Percentiles rank a stretch among this genome's conserved stretches.
Conservation (phyloP, 2,113 vertebrate species). For the Chloropsis hardwickii region DNA sequence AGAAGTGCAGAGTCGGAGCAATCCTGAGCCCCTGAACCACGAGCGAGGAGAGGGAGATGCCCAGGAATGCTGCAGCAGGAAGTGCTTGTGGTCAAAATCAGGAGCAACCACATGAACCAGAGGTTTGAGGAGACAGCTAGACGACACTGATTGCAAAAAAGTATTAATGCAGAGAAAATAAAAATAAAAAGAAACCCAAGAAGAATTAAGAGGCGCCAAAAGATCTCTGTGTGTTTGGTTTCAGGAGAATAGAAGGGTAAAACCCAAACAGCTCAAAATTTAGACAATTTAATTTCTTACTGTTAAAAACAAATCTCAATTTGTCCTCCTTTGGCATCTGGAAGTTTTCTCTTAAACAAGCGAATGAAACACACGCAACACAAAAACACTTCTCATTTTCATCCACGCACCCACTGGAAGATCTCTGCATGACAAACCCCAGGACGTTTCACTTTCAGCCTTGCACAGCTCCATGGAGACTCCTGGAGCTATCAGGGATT, state of each 20-base stretch:
- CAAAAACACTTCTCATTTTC: neutral
- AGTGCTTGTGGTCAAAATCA: conserved; percentile 49
- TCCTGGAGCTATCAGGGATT: neutral
- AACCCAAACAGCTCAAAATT: neutral
- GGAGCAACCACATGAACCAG: conserved; percentile 46
- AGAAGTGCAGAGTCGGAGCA: conserved; percentile 10
- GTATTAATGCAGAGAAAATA: neutral
- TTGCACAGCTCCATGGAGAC: neutral
- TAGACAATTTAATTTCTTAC: neutral
- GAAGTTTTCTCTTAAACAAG: neutral
- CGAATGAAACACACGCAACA: neutral
- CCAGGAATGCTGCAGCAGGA: conserved; percentile 46
- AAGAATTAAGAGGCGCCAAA: neutral
- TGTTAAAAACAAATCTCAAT: neutral
- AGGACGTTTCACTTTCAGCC: neutral
- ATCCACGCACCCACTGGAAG: neutral
- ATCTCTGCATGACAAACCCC: neutral
- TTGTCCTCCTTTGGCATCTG: neutral
- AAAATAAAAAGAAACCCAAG: neutral
- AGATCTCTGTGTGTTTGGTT: neutral
- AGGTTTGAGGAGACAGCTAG: conserved; percentile 42
- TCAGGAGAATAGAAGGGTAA: neutral
- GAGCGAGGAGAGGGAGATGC: neutral
- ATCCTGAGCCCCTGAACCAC: neutral
- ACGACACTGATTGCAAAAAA: neutral